A percentile compares a stretch with the other conserved stretches of the same genome.
Conservation (phyloP, 1,140 invertebrate genomes). For the Macrobrachium nipponense region DNA sequence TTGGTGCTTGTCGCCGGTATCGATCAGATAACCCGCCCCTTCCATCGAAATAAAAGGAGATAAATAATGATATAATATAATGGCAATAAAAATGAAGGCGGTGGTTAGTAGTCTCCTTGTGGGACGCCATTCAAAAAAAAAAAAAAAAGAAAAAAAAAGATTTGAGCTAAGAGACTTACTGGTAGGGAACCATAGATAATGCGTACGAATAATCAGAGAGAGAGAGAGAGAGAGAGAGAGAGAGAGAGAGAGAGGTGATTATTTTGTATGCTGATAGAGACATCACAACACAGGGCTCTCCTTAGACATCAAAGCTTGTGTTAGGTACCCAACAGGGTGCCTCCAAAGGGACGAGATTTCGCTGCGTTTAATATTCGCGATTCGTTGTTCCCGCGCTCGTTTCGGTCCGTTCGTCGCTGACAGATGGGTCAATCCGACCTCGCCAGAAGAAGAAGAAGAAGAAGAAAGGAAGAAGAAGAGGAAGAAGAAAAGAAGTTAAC, state of each 20-base stretch:
- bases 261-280: conserved; percentile 61
- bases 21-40: too few species aligned
- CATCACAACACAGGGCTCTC: conserved; percentile 53
- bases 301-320: conserved; percentile 53
- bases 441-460: too few species aligned
- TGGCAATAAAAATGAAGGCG: not conserved
- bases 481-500: too few species aligned
- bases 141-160: too few species aligned
- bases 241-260: conserved; percentile 55
- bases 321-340: conserved; percentile 51
- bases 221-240: conserved; percentile 55
- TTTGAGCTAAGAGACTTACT: conserved; percentile 1
- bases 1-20: too few species aligned
- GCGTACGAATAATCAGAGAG: conserved; percentile 43
- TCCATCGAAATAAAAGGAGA: too few species aligned
- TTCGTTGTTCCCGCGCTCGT: not conserved
- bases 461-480: too few species aligned
- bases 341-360: conserved; percentile 14
- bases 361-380: conserved; percentile 54
- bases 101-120: conserved; percentile 21
- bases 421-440: too few species aligned
- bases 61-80: too few species aligned
- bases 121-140: conserved; percentile 14
- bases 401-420: too few species aligned
- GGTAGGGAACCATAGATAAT: conserved; percentile 40